Evolutionary conservation across 2,113 vertebrate genomes (phyloP).

Genomic region (Brachirus orientalis): DNA sequence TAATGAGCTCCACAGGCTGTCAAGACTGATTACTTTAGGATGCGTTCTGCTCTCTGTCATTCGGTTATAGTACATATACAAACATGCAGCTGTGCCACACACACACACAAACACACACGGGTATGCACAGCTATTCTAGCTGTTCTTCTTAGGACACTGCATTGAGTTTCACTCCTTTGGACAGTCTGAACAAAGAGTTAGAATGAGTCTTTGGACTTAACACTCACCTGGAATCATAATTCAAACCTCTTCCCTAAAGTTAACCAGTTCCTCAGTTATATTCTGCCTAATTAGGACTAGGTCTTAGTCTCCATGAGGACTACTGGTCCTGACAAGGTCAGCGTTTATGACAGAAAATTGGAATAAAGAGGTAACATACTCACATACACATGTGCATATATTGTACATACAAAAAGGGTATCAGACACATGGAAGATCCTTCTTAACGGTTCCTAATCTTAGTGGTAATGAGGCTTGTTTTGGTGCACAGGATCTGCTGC

Average conservation of each 20-base stretch:
- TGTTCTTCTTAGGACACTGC: no score
- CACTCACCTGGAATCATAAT: no score
- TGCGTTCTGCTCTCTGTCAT: constrained; percentile 48
- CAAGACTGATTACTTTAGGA: constrained; percentile 61
- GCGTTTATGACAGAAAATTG: no score
- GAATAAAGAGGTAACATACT: not conserved
- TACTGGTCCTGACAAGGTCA: no score
- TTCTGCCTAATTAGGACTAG: no score
- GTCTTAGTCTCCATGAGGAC: no score
- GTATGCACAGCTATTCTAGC: no score
- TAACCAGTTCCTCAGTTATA: no score
- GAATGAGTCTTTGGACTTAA: no score
- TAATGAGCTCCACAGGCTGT: constrained; percentile 63
- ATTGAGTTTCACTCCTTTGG: no score
- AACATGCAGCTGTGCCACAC: not conserved
- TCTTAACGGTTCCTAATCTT: constrained; percentile 46
- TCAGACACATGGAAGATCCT: constrained; percentile 16
- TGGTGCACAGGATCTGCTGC: constrained; percentile 36
- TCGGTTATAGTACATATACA: constrained; percentile 20
- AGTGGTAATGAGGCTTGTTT: constrained; percentile 19
- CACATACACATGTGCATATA: not conserved
- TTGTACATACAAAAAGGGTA: constrained; percentile 3
- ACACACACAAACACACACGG: not conserved
- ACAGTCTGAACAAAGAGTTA: no score
- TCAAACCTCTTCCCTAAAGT: no score